Base-by-base conservation (phyloP, 2,797 vertebrate species). In the Columba guinea region DNA sequence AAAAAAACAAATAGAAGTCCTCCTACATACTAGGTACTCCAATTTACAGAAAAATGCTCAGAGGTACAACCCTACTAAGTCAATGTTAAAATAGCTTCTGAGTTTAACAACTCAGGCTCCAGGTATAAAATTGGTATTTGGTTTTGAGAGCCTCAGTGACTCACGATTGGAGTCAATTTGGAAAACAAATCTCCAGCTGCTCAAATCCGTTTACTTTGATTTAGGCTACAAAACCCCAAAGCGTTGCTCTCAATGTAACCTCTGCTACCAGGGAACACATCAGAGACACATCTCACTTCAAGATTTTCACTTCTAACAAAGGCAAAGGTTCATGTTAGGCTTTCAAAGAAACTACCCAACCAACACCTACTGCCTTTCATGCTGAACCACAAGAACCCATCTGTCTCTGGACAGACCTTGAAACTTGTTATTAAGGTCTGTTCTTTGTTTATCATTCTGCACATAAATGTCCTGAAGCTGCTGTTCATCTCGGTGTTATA, bases 141-240 rank as follows among this genome's bases (percentile, higher is more conserved):
- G 22, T 64, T 94, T 87, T 71, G 41, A 88, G 34, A 27, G 5
- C 37, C 69, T 68, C 55, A 11, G 59, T 39, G 87, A 81, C 73
- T 88, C 82, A 68, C 0, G 12, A 18, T 52, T 65, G n/a, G 30
- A 91, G 56, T 67, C 63, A 48, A 49, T 71, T 4, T 64, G 27
- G 62, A 75, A 89, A 87, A 65, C 24, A 75, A 68, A 78, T 16
- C 52, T 86, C 68, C 75, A 74, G 60, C 89, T 89, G 62, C 46
- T 90, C 48, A 51, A 32, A 79, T 27, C 26, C 34, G 24, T 63
- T 69, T 34, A 23, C 22, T 92, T 73, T 70, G 49, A 85, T 68
- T 85, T 51, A 64, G 84, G 41, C 46, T 58, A 51, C 52, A 85
- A 70, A 53, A 8, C 24, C 19, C 37, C 9, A 11, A 59, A 65